Evolutionary conservation across 2,888 invertebrate species (phyloP).

Genomic region (Podabrus alpinus): DNA sequence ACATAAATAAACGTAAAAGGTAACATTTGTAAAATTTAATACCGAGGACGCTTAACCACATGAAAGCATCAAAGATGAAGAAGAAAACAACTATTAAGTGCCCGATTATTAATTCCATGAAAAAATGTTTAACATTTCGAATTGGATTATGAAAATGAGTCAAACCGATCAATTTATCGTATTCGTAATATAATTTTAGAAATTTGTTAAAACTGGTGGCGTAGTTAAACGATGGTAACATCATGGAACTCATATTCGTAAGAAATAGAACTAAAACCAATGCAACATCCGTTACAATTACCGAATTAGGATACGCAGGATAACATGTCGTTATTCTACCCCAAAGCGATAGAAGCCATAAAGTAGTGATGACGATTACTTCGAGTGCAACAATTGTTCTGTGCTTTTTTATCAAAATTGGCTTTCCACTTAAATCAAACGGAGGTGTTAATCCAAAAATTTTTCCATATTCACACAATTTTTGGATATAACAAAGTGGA

Average conservation of each 20-base stretch:
- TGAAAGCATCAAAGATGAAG: conserved; percentile 2
- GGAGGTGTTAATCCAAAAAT: not conserved
- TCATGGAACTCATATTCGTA: not conserved
- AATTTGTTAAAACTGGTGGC: not conserved
- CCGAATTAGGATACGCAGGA: not conserved
- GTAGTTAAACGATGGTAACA: not conserved
- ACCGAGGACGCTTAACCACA: conserved; percentile 2
- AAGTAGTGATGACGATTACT: not conserved
- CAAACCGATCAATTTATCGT: not conserved
- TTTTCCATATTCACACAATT: not conserved
- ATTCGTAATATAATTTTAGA: not conserved
- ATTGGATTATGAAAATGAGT: not conserved
- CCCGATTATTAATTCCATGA: not conserved
- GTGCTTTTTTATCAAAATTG: too few species aligned
- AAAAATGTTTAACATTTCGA: not conserved
- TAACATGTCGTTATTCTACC: not conserved
- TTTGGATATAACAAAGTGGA: not conserved
- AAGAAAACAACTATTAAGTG: not conserved
- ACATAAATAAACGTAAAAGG: conserved; percentile 3
- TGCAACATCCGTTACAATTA: not conserved
- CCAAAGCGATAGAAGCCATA: not conserved
- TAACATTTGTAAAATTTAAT: not conserved
- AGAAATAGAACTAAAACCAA: not conserved
- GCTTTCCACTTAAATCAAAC: not conserved
- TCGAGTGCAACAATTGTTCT: too few species aligned